Evolutionary conservation across 2,888 invertebrate species (phyloP).

Genomic region (Capitulum mitella): DNA sequence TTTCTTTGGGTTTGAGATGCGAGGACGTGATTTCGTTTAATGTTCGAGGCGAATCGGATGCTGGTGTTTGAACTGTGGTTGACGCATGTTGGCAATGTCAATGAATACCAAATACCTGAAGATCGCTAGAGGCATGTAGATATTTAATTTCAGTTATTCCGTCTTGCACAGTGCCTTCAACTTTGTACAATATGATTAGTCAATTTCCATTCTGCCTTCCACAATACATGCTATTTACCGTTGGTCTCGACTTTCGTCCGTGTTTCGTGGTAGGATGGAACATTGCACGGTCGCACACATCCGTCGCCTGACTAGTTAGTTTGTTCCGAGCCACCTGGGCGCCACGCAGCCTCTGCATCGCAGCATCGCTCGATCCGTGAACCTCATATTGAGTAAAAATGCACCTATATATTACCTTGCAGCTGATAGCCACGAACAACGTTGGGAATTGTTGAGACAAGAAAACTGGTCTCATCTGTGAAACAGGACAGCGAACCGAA

Average conservation of each 20-base stretch:
- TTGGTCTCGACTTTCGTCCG: no score
- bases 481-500: no score
- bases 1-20: neutral
- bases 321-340: no score
- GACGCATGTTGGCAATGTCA: neutral
- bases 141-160: constrained; percentile 21
- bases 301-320: no score
- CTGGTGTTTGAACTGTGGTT: neutral
- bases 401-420: no score
- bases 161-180: constrained; percentile 22
- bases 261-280: neutral
- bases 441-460: no score
- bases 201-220: constrained; percentile 11
- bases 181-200: constrained; percentile 22
- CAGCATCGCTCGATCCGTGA: no score
- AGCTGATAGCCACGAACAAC: no score
- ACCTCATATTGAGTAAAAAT: no score
- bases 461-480: no score
- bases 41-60: neutral
- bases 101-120: constrained; percentile 22
- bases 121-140: neutral
- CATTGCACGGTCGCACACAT: no score
- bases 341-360: no score
- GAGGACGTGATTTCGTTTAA: neutral
- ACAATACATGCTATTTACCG: constrained; percentile 3